Conservation (phyloP, 2,888 invertebrate species). For the Caenorhabditis sp. region DNA sequence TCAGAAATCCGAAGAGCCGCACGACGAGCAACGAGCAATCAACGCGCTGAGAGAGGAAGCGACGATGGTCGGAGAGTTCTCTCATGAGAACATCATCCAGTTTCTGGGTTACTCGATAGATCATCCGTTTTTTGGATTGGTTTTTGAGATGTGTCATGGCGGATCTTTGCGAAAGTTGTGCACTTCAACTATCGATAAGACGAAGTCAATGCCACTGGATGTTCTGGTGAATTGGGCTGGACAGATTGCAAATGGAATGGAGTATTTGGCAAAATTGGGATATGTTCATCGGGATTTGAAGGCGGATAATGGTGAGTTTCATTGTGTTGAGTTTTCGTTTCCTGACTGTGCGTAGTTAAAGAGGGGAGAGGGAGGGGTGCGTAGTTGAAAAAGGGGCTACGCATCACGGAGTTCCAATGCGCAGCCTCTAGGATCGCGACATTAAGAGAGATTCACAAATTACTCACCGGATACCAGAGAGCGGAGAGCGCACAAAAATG, state of each 20-base stretch:
- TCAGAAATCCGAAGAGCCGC: too few species aligned
- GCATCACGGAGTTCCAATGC: too few species aligned
- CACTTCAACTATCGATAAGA: background rate
- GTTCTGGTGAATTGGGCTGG: background rate
- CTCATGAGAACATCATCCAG: background rate
- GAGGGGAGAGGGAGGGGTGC: too few species aligned
- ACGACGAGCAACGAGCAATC: too few species aligned
- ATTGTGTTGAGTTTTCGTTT: too few species aligned
- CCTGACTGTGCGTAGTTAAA: too few species aligned
- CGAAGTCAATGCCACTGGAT: background rate
- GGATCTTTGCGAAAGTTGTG: background rate
- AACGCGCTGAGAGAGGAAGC: too few species aligned
- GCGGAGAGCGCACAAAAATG: too few species aligned
- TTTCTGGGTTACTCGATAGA: background rate
- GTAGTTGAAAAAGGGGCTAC: too few species aligned
- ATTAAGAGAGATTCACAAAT: too few species aligned
- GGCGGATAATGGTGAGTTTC: background rate
- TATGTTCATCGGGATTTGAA: background rate
- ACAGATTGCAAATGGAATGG: background rate
- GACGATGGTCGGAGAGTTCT: background rate
- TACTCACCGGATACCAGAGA: too few species aligned
- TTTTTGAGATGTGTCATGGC: background rate
- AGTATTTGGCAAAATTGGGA: background rate
- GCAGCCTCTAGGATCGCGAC: too few species aligned
- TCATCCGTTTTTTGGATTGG: background rate